These are phyloP conservation scores for Neosilurus mollespiculum DNA, from an alignment of 2,797 vertebrate genomes.

Conservation along the genomic window DNA sequence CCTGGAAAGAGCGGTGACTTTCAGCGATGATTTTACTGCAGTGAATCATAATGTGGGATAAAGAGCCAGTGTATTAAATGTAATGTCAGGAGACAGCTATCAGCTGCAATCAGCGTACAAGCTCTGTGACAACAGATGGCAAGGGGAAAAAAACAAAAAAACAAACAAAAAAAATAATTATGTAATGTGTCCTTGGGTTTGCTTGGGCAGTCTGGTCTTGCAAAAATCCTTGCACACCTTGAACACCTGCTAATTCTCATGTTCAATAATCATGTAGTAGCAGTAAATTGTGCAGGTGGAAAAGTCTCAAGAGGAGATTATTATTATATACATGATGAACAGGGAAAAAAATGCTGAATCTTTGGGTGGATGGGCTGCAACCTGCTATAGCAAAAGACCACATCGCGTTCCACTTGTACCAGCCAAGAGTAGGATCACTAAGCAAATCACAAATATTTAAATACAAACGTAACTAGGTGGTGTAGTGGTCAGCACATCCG, in stretches of 20 bases:
- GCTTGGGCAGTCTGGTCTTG: background rate
- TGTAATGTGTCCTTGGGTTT: background rate
- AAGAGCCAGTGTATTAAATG: background rate
- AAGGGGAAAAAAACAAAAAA: background rate
- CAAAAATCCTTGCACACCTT: background rate
- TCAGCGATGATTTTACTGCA: background rate
- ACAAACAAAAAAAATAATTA: background rate
- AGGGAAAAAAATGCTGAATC: background rate
- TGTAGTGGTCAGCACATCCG: no score
- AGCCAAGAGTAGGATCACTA: background rate
- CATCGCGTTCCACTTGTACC: no score
- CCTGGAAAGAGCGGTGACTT: background rate
- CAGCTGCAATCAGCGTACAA: background rate
- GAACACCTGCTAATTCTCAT: background rate
- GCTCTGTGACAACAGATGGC: background rate
- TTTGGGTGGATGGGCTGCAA: background rate
- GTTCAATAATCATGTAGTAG: background rate
- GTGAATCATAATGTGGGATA: background rate
- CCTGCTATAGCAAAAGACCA: background rate
- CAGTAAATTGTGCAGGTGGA: background rate
- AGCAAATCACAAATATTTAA: background rate
- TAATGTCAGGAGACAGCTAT: slow-evolving; percentile 1
- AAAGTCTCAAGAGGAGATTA: no score
- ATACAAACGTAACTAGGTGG: background rate
- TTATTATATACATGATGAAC: background rate